Base-by-base conservation (phyloP, 2,888 invertebrate species). In the Dioctria linearis region DNA sequence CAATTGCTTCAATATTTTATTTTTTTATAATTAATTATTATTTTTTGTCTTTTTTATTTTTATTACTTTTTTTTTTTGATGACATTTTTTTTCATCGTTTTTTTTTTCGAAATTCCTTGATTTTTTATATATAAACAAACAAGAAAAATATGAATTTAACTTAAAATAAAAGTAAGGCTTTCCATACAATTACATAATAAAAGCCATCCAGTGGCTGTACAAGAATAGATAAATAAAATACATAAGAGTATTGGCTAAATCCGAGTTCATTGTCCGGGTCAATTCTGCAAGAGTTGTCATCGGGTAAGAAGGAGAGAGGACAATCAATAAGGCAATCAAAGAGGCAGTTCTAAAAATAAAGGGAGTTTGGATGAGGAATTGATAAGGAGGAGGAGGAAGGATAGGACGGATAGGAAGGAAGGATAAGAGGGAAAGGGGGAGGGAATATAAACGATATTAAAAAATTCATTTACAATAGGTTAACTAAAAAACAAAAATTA, bases 221-320 rank as follows among this genome's bases (percentile, higher is more conserved):
- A 61, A 75, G 75, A 75, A 75, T 61, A 75, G 75, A 76, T 75
- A 80, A 81, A 81, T 81, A 79, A 79, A 81, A 78, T 81, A 81
- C 79, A 81, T 71, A 65, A 81, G 81, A 81, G 81, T 81, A 81
- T 81, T 81, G 67, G 79, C 79, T 79, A 65, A 80, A 81, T 73
- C 59, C 66, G 69, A 81, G 79, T 66, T 66, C 79, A 79, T 81
- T 73, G 81, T 81, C 81, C 79, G 66, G 67, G 43, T 81, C 69
- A 79, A 61, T 73, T 73, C 73, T 81, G 81, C 81, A 65, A 75
- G 43, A 66, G 79, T 81, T 81, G 81, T 81, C 81, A 73, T 79
- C 69, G 54, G 79, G 67, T 37, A 43, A 37, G 81, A 67, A 57
- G 49, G 67, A 46, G 43, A 80, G 49, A 76, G 59, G 43, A 80